Evolutionary conservation across 1,140 invertebrate genomes (phyloP), one percentile per base, ranked within the genome.

Genomic region (Lethocerus indicus): DNA sequence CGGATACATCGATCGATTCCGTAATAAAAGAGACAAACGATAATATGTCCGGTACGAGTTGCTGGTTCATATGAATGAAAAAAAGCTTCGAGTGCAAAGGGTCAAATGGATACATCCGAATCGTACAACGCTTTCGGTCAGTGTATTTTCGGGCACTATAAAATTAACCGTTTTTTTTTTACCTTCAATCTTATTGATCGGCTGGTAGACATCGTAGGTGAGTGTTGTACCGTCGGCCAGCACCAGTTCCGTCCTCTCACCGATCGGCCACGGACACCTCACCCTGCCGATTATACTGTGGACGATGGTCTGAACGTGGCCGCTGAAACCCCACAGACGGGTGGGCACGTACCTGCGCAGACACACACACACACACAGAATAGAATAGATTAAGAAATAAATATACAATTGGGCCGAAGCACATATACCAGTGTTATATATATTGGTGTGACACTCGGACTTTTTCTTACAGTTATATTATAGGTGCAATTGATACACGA

Each of bases 271-370:
- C 40, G 85, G 85, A 57, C 87, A 86, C 42, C 79, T 75, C 9
- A 88, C 79, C 42, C 88, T 73, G 2, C 88, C 87, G 54, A 93
- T 79, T 53, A 91, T 75, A 57, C 86, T 91, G 67, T 93, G 89
- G 16, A 92, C 65, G 37, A 92, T 81, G 0, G 89, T 93, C 63
- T 94, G 89, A 21, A 93, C 74, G 66, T 94, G 90, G 4, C 90
- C 90, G 65, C 85, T 91, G 59, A 88, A 89, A 39, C 90, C 90
- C 89, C 89, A 94, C 57, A 94, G 61, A 51, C 83, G 68, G n/a
- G 88, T 87, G 39, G 90, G 88, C 54, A 81, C 71, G 63, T 91
- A 94, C 36, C 89, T 94, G 65, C 36, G 78, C 72, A 50, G 55
- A 59, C 59, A 56, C 56, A 58, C 36, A 51, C 54, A 46, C 36